Evolutionary conservation across 1,140 invertebrate genomes (phyloP).

Genomic region (Archegozetes longisetosus): DNA sequence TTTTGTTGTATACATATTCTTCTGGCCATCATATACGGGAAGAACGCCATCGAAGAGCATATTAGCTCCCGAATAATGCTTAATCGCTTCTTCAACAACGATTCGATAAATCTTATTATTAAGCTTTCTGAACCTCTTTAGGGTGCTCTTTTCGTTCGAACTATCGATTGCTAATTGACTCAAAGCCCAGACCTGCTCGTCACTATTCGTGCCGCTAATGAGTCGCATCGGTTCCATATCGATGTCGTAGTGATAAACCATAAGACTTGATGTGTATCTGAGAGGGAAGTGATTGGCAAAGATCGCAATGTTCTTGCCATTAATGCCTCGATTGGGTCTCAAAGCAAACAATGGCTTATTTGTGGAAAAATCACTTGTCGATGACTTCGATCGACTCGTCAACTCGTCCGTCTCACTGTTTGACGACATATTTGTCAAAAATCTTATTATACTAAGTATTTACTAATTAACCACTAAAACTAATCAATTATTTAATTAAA

Average conservation of each 20-base stretch:
- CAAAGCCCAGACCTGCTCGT: neutral
- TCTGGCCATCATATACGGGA: neutral
- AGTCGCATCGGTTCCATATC: neutral
- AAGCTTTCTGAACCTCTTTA: neutral
- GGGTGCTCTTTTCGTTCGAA: neutral
- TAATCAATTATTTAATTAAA: too few species aligned
- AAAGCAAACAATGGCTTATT: neutral
- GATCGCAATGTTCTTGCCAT: neutral
- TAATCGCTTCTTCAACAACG: neutral
- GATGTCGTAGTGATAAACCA: constrained; percentile 6
- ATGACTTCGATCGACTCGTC: neutral
- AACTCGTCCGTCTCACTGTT: neutral
- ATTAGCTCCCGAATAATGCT: neutral
- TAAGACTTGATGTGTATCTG: neutral
- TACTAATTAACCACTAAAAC: too few species aligned
- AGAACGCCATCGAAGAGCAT: neutral
- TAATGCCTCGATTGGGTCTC: neutral
- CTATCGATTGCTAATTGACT: neutral
- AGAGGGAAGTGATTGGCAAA: constrained; percentile 1
- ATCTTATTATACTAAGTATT: too few species aligned
- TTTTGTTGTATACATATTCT: neutral
- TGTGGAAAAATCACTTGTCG: neutral
- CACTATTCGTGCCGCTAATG: neutral
- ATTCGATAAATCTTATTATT: neutral
- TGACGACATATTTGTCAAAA: too few species aligned